Base-by-base conservation (phyloP, 2,797 vertebrate genomes). In the Columba guinea region DNA sequence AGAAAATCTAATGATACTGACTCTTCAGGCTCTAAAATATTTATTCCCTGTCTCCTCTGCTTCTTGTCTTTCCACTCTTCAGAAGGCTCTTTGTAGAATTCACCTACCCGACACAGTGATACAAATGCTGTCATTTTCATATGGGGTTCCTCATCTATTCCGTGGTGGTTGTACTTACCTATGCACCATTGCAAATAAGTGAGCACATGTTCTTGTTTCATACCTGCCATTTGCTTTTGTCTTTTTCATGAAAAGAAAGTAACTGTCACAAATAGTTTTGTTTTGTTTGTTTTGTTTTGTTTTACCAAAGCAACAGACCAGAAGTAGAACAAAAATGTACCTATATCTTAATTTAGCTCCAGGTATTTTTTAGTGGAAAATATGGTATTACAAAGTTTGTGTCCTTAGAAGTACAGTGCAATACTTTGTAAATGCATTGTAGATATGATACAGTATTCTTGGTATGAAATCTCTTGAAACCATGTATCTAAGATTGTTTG, bases 91-190 rank as follows among this genome's bases (percentile, higher is more conserved):
- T 49, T 77, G 63, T 13, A 84, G 59, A 85, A 60, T 68, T 90
- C 56, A 64, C 0, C n/a, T 68, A 14, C 17, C 2, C 28, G 48
- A 81, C 21, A 41, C 2, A 2, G 28, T 55, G 51, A 52, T 46
- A 78, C 6, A 75, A 75, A 65, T 52, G 15, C 27, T 73, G 44
- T 55, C 18, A 65, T 68, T 89, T 87, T 82, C n/a, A n/a, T 44
- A 9, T 6, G 7, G 9, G 12, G 7, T 67, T 94, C 18, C n/a
- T 62, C 9, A 5, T 70, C 24, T 84, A 89, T 79, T 85, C 62
- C 3, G 1, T 68, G n/a, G 39, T 62, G 23, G 21, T 39, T 9
- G 9, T 62, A 13, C 34, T 88, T 39, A 78, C 34, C 56, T 46
- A 11, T 37, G 26, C 14, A 63, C 4, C n/a, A 53, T 2, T 27